Conservation (phyloP, 1,140 invertebrate genomes). For the Tetragnatha versicolor region DNA sequence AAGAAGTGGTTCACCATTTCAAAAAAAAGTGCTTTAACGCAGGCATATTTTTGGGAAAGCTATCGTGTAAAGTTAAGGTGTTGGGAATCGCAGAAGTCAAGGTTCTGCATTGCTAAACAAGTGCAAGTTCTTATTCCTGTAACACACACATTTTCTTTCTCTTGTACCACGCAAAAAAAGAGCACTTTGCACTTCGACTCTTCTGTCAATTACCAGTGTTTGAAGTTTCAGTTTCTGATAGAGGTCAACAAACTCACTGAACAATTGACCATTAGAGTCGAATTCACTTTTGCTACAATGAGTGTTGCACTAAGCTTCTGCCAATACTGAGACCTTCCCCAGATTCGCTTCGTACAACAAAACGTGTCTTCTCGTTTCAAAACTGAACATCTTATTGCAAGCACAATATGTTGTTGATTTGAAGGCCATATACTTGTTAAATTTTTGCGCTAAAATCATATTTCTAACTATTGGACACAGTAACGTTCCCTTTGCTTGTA, state of each 20-base stretch:
- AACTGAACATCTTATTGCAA: background rate
- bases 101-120: constrained; percentile 10
- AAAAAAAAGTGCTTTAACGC: too few relatives aligned
- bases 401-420: too few relatives aligned
- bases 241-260: too few relatives aligned
- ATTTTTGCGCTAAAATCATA: too few relatives aligned
- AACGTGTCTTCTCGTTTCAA: too few relatives aligned
- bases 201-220: constrained; percentile 1
- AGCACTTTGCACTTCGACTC: constrained; percentile 47
- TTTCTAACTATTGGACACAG: too few relatives aligned
- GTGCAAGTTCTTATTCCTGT: constrained; percentile 38
- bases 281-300: constrained; percentile 45
- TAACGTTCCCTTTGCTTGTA: background rate
- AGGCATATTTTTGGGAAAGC: too few relatives aligned
- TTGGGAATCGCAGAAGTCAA: constrained; percentile 26
- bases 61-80: constrained; percentile 34
- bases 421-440: too few relatives aligned
- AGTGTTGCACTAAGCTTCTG: constrained; percentile 45
- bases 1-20: too few relatives aligned
- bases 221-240: too few relatives aligned
- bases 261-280: constrained; percentile 8
- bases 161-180: constrained; percentile 36
- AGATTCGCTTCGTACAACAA: constrained; percentile 16
- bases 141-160: constrained; percentile 31
- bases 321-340: constrained; percentile 11